phyloP scores from a whole-genome alignment of 2,888 invertebrate species.

The Corbicula japonica region DNA sequence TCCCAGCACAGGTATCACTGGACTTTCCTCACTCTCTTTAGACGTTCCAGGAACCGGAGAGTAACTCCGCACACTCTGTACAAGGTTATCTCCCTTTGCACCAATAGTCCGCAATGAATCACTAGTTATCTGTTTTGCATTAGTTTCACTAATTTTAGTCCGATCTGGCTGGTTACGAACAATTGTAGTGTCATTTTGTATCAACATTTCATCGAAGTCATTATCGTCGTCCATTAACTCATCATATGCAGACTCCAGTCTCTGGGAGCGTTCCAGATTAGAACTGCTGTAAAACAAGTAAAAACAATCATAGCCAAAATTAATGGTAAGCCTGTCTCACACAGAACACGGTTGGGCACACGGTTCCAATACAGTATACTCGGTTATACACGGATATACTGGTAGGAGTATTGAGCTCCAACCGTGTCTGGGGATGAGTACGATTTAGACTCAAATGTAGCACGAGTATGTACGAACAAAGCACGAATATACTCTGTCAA shows the following conservation, averaged over 20 bases:
- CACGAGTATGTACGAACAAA: no score
- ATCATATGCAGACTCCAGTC: conserved; percentile 64
- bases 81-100: conserved; percentile 41
- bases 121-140: background rate
- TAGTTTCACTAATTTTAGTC: background rate
- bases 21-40: conserved; percentile 61
- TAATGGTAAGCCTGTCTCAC: no score
- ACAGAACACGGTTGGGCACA: no score
- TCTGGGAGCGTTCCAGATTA: conserved; percentile 40
- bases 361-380: no score
- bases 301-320: no score
- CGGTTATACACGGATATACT: no score
- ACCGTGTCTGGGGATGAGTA: no score
- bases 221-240: conserved; percentile 72
- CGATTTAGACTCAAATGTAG: no score
- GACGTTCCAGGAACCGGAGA: conserved; percentile 58
- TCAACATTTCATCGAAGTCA: conserved; percentile 68
- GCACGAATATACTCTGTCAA: no score
- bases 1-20: conserved; percentile 68
- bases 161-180: conserved; percentile 1
- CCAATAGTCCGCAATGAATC: conserved; percentile 4
- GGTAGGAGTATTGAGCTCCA: no score
- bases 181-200: conserved; percentile 60
- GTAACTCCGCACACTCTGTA: conserved; percentile 1
- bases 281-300: conserved; percentile 20